Evolutionary conservation across 2,113 vertebrate species (phyloP), one percentile per base, ranked within the genome.

Genomic region (Apeltes quadracus): DNA sequence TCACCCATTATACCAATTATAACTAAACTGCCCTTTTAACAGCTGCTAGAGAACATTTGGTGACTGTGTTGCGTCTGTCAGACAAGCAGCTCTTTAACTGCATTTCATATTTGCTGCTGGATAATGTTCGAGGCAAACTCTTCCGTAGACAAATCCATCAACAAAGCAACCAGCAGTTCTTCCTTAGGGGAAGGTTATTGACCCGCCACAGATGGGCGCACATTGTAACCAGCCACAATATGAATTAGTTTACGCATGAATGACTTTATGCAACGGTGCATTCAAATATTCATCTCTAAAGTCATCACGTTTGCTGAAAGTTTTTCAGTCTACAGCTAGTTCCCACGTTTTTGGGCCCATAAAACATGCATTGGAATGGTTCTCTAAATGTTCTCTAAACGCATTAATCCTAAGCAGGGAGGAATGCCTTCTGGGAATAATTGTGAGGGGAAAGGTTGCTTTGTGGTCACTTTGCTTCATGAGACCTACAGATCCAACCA

Each of bases 1-100:
- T 39, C 36, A 61, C 20, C 41, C 38, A 63, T 25, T 34, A n/a
- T 27, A 14, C 27, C 34, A 18, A 71, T 67, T 59, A 64, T 13
- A 41, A 23, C 3, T 64, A 75, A 67, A 64, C 3, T 32, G 36
- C 29, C 29, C 29, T 5, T 32, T 4, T 3, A 32, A 32, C 29
- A 32, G 29, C 29, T 32, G 29, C 29, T 43, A 15, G 41, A 43
- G 15, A 43, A 5, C 41, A 43, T 43, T 16, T 16, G 0, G 15
- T 16, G 13, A 43, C 44, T 20, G 44, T 46, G 44, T 46, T 46
- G 44, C 7, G 18, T 46, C 18, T 46, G 7, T 12, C 44, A 46
- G 44, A 46, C 44, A n/a, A 46, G 16, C 18, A 46, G 44, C 44
- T 46, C 44, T 20, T 44, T 46, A 18, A 46, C 15, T 44, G 43